phyloP scores from a whole-genome alignment of 2,888 invertebrate genomes.

The Neelides folsomi region DNA sequence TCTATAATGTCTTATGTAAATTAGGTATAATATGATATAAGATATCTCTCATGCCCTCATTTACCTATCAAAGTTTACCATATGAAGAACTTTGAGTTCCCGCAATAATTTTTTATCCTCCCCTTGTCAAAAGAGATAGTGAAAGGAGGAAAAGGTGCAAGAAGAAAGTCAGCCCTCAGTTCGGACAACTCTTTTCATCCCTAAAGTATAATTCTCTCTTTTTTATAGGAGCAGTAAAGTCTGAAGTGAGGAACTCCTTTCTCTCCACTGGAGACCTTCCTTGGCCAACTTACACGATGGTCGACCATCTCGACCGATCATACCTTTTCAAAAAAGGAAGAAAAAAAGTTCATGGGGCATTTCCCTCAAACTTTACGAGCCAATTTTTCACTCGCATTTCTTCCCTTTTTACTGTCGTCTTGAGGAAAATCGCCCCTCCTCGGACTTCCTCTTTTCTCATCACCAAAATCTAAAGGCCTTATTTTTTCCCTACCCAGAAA shows the following conservation, averaged over 20 bases:
- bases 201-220: too few species aligned
- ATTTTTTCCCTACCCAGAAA: not conserved
- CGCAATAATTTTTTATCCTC: not conserved
- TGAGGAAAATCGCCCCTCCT: conserved; percentile 6
- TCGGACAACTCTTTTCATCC: not conserved
- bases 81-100: too few species aligned
- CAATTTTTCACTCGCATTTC: conserved; percentile 28
- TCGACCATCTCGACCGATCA: too few species aligned
- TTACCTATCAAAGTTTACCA: too few species aligned
- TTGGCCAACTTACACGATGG: too few species aligned
- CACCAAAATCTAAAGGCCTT: conserved; percentile 1
- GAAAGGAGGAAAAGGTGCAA: not conserved
- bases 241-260: not conserved
- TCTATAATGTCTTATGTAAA: too few species aligned
- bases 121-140: not conserved
- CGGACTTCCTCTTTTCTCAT: conserved; percentile 2
- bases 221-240: too few species aligned
- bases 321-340: not conserved
- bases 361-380: conserved; percentile 29
- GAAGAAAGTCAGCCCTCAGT: not conserved
- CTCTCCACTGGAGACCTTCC: conserved; percentile 5
- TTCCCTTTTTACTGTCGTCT: conserved; percentile 11
- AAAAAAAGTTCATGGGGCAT: conserved; percentile 30
- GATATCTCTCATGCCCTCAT: too few species aligned
- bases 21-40: too few species aligned